Percentiles rank a stretch among this genome's conserved stretches.
Evolutionary conservation across 2,797 vertebrate genomes (phyloP).

Genomic region (Esox masquinongy): DNA sequence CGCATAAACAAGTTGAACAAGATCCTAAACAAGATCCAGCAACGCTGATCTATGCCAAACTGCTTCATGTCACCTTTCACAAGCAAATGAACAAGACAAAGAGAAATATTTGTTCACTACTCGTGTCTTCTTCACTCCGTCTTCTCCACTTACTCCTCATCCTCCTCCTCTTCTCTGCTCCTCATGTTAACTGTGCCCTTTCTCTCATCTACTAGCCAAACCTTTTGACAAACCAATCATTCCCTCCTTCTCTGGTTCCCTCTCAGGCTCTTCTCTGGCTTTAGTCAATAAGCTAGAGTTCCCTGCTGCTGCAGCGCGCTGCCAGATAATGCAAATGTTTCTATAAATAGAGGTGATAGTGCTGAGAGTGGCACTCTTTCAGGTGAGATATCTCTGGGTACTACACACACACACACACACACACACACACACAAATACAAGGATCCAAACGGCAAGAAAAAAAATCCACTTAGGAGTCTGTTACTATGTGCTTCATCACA

Average conservation of each 20-base stretch:
- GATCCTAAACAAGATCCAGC: background rate
- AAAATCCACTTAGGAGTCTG: constrained; percentile 33
- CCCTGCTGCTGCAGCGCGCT: constrained; percentile 52
- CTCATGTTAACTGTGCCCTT: background rate
- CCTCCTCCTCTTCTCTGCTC: background rate
- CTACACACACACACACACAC: constrained; percentile 53
- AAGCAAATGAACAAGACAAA: constrained; percentile 47
- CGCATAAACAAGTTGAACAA: background rate
- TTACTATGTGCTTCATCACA: constrained; percentile 49
- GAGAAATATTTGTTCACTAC: constrained; percentile 14
- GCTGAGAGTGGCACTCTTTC: constrained; percentile 73
- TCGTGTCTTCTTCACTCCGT: constrained; percentile 8
- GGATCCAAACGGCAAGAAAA: background rate
- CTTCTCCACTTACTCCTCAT: background rate
- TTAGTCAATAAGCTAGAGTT: constrained; percentile 66
- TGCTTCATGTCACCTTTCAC: constrained; percentile 56
- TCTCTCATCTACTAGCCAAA: constrained; percentile 51
- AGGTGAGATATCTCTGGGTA: constrained; percentile 68
- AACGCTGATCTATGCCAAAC: background rate
- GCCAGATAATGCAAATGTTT: constrained; percentile 79
- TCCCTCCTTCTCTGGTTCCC: constrained; percentile 39
- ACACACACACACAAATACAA: constrained; percentile 43
- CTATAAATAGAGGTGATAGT: constrained; percentile 79
- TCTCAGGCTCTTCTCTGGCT: constrained; percentile 48
- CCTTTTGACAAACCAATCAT: constrained; percentile 45